Evolutionary conservation across 2,113 vertebrate species (phyloP).

Genomic region (Mus musculus): GRCm39 chr2:165411501-165412000

Average conservation of each 20-base stretch:
- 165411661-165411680: background rate
- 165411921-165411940: background rate
- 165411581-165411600: background rate
- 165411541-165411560: background rate
- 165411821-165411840: background rate
- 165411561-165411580: background rate
- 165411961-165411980: background rate
- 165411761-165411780: rapidly evolving
- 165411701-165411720: background rate
- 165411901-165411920: background rate
- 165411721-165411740: background rate
- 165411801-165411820: background rate
- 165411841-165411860: background rate
- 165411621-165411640: background rate
- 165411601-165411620: background rate
- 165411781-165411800: background rate
- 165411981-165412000: background rate
- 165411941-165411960: background rate
- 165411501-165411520: background rate
- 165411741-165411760: background rate
- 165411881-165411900: background rate
- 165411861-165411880: background rate
- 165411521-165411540: background rate
- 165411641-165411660: constrained; percentile 15
- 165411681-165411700: background rate